These are phyloP conservation scores for Colius striatus DNA, from an alignment of 2,113 vertebrate genomes.

Conservation along the genomic window DNA sequence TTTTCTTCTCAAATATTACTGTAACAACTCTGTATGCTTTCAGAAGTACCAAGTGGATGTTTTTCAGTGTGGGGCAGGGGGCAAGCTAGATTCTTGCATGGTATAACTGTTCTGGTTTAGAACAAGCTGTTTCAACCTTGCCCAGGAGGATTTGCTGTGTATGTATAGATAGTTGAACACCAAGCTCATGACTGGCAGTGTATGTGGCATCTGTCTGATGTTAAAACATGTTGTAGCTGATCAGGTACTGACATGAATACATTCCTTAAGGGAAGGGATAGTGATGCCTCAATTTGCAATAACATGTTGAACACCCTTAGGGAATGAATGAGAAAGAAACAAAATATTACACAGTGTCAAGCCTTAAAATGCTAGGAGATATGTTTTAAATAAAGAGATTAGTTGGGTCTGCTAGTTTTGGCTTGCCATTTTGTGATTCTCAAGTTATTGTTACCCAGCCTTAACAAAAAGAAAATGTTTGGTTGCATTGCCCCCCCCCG, in stretches of 20 bases:
- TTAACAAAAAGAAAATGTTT: background rate
- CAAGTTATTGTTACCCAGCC: background rate
- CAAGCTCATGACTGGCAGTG: background rate
- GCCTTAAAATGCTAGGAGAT: constrained; percentile 15
- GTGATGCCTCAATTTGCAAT: background rate
- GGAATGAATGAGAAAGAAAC: constrained; percentile 26
- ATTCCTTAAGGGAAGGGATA: constrained; percentile 53
- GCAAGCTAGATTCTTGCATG: background rate
- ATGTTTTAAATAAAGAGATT: constrained; percentile 21
- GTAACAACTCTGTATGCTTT: background rate
- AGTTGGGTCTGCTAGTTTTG: constrained; percentile 49
- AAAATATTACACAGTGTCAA: constrained; percentile 46
- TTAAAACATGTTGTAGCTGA: constrained; percentile 46
- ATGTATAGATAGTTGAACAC: background rate
- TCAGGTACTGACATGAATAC: constrained; percentile 69
- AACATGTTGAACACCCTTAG: background rate
- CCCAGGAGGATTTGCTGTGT: background rate
- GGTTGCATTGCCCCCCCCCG: rapidly evolving
- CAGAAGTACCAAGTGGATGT: background rate
- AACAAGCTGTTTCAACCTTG: background rate
- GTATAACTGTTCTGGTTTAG: background rate
- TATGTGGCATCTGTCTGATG: background rate
- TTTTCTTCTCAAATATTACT: background rate
- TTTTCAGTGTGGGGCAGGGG: background rate
- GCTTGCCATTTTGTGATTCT: constrained; percentile 38